A percentile compares a stretch with the other conserved stretches of the same genome.
Conservation (phyloP, 1,140 invertebrate species). For the Spodoptera litura region DNA sequence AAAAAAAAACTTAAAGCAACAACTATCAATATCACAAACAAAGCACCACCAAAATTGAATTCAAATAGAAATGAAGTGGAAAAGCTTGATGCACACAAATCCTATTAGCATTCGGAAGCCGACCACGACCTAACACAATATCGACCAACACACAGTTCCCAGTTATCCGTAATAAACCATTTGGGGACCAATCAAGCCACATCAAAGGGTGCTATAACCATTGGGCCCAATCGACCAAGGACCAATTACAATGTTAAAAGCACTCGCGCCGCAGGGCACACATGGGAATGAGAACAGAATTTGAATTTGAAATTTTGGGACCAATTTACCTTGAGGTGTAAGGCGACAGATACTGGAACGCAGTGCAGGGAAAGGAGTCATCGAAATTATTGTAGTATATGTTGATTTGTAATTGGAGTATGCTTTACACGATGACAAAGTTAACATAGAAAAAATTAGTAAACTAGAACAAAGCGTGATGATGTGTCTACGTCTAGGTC, state of each 20-base stretch:
- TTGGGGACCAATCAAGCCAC: constrained; percentile 65
- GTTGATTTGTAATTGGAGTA: neutral
- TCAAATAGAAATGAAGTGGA: neutral
- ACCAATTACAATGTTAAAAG: constrained; percentile 80
- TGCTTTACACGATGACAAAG: no score
- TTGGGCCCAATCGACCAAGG: constrained; percentile 69
- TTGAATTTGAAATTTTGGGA: constrained; percentile 83
- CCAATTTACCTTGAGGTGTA: constrained; percentile 81
- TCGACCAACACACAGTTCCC: constrained; percentile 32
- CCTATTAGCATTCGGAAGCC: constrained; percentile 24
- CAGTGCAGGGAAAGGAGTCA: constrained; percentile 70
- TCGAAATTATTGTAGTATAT: constrained; percentile 66
- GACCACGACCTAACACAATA: constrained; percentile 45
- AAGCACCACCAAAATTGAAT: neutral
- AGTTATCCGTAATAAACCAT: constrained; percentile 51
- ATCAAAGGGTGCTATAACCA: constrained; percentile 73
- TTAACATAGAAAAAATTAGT: neutral
- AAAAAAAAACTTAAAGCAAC: neutral
- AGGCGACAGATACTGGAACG: constrained; percentile 75
- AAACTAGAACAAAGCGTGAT: neutral
- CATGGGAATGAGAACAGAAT: constrained; percentile 66
- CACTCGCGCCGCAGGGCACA: constrained; percentile 66
- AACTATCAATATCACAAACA: neutral
- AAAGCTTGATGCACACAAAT: constrained; percentile 6
- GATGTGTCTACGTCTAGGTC: no score